These are phyloP conservation scores for Pachyuromys duprasi DNA, from an alignment of 2,797 vertebrate genomes.

Conservation along the genomic window DNA sequence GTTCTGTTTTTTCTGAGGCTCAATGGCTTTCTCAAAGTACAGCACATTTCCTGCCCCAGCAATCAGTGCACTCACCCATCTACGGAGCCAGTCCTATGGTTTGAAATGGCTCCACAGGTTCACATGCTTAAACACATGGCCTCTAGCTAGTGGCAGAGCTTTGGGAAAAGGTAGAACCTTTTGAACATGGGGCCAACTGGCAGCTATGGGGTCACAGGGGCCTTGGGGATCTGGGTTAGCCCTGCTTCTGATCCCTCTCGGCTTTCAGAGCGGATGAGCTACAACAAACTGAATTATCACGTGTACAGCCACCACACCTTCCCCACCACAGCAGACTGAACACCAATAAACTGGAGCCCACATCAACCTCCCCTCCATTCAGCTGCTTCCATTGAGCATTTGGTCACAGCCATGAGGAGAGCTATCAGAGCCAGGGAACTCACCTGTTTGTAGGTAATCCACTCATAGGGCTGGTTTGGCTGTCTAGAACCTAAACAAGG, in stretches of 20 bases:
- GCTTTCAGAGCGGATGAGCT: not conserved
- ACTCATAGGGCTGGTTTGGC: constrained; percentile 95
- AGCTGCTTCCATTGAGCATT: not conserved
- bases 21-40: accelerated
- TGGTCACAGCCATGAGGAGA: not conserved
- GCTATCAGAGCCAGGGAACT: constrained; percentile 59
- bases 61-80: accelerated
- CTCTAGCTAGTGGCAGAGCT: not conserved
- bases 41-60: no score
- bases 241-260: no score
- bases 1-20: not conserved
- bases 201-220: not conserved
- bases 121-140: not conserved
- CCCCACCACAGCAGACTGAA: not conserved
- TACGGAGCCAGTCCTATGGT: not conserved
- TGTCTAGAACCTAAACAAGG: constrained; percentile 97
- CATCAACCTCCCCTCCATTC: not conserved
- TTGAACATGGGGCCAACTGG: not conserved
- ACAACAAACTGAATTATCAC: not conserved
- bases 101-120: not conserved
- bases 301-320: not conserved
- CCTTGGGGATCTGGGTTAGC: not conserved
- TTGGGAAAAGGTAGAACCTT: not conserved
- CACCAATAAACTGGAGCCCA: not conserved
- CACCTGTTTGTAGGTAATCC: constrained; percentile 96